phyloP scores from a whole-genome alignment of 1,140 invertebrate genomes.

The Zaprionus africanus region DNA sequence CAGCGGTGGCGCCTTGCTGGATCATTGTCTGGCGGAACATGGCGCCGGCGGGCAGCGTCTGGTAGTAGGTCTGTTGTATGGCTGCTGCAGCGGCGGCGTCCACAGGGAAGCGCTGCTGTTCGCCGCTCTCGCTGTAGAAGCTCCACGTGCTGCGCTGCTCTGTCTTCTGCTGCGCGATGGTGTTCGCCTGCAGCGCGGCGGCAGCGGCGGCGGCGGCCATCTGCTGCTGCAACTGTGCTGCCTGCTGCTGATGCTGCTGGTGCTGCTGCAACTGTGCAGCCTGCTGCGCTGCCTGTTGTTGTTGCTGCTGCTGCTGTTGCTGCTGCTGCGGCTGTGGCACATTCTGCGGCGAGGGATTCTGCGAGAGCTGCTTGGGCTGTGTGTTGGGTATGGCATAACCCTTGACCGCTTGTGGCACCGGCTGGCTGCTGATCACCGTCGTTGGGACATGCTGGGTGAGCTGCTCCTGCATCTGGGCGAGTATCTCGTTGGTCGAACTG shows the following conservation, averaged over 20 bases:
- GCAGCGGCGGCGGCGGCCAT: constrained; percentile 47
- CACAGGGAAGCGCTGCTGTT: constrained; percentile 76
- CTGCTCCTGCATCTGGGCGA: constrained; percentile 92
- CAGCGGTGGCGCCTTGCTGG: constrained; percentile 51
- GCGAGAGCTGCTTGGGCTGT: constrained; percentile 64
- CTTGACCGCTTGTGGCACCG: constrained; percentile 73
- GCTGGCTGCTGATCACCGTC: constrained; percentile 69
- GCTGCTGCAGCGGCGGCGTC: constrained; percentile 60
- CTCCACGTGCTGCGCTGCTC: constrained; percentile 81
- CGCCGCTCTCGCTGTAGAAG: constrained; percentile 75
- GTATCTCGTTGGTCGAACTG: constrained; percentile 91
- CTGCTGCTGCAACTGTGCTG: constrained; percentile 67
- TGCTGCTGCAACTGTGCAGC: constrained; percentile 47
- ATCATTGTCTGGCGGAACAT: constrained; percentile 84
- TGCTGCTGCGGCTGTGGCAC: constrained; percentile 59
- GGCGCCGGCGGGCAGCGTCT: constrained; percentile 84
- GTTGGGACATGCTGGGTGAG: constrained; percentile 86
- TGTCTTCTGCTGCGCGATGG: constrained; percentile 78
- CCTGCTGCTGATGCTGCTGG: constrained; percentile 70
- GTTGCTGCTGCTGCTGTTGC: constrained; percentile 37
- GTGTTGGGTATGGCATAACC: constrained; percentile 75
- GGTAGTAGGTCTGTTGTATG: constrained; percentile 85
- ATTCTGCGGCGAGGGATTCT: constrained; percentile 77
- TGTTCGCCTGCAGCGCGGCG: constrained; percentile 44
- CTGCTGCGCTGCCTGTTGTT: constrained; percentile 35